Percentiles rank a stretch among this genome's conserved stretches.
These are phyloP conservation scores for Tetragnatha montana DNA, from an alignment of 2,888 invertebrate genomes.

Conservation along the genomic window DNA sequence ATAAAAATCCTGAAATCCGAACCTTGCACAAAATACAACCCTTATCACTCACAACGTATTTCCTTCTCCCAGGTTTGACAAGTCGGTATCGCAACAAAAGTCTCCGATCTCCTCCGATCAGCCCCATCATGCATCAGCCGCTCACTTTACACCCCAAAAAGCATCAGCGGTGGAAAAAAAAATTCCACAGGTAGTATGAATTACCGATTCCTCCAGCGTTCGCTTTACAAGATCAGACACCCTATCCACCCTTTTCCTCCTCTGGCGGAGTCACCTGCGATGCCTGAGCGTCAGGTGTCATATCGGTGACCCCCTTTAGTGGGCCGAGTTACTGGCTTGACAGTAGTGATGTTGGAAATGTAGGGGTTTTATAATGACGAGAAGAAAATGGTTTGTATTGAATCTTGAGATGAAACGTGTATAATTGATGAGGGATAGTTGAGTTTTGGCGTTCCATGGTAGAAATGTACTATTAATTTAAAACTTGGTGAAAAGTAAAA, in stretches of 20 bases:
- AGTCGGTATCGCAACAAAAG: not conserved
- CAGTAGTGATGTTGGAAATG: no score
- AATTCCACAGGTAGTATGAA: not conserved
- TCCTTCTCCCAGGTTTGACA: no score
- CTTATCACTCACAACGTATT: not conserved
- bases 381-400: no score
- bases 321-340: not conserved
- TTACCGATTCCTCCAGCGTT: not conserved
- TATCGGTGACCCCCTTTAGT: not conserved
- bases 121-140: not conserved
- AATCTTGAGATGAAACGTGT: no score
- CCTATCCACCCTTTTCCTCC: not conserved
- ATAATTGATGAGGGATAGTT: no score
- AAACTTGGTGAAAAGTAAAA: no score
- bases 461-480: no score
- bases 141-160: not conserved
- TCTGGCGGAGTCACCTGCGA: not conserved
- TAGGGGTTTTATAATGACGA: no score
- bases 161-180: not conserved
- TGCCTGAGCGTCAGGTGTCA: not conserved
- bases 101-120: not conserved
- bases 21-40: conserved; percentile 14
- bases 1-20: no score
- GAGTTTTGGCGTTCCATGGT: no score
- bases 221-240: not conserved